Evolutionary conservation across 2,113 vertebrate species (phyloP).

Genomic region (Mohoua ochrocephala): DNA sequence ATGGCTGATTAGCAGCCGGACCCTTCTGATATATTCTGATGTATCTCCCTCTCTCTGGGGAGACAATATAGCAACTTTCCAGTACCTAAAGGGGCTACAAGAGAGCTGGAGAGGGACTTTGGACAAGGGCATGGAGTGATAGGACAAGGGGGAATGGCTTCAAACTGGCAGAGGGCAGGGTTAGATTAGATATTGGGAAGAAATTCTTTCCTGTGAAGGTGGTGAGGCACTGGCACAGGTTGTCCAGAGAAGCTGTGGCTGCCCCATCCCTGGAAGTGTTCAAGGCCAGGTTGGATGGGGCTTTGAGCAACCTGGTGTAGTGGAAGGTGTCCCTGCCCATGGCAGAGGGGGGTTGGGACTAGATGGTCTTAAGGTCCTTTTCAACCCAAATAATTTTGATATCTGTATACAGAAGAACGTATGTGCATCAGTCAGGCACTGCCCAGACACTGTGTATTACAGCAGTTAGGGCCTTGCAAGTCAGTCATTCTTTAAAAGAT

Average conservation of each 20-base stretch:
- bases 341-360: not conserved
- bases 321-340: not conserved
- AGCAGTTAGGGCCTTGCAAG: not conserved
- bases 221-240: not conserved
- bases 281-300: not conserved
- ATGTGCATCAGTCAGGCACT: not conserved
- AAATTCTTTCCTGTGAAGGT: not conserved
- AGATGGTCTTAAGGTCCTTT: not conserved
- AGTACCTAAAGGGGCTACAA: not conserved
- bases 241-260: not conserved
- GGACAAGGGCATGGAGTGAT: not conserved
- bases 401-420: not conserved
- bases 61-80: not conserved
- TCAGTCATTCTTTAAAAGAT: not conserved
- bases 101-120: not conserved
- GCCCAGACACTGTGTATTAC: not conserved
- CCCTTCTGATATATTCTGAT: not conserved
- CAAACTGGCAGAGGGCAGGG: not conserved
- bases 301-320: not conserved
- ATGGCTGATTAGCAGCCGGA: not conserved
- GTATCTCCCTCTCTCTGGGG: not conserved
- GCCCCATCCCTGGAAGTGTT: not conserved
- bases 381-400: not conserved
- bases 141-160: not conserved
- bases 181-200: not conserved